Percentiles rank a stretch among this genome's conserved stretches.
Evolutionary conservation across 2,113 vertebrate species (phyloP).

Genomic region (Anguilla japonica): DNA sequence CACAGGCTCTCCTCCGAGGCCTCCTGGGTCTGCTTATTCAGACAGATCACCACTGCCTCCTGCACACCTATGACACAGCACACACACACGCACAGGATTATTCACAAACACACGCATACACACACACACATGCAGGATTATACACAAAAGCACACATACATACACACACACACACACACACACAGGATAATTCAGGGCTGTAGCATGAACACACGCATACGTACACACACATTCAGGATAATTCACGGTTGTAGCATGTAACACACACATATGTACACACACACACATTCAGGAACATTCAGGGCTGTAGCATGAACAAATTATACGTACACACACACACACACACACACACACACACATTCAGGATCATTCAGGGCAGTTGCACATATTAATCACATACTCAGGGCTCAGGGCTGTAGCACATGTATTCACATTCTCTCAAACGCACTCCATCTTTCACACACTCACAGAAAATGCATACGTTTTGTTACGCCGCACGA

Average conservation of each 20-base stretch:
- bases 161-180: neutral
- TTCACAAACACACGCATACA: neutral
- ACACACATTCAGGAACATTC: neutral
- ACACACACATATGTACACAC: neutral
- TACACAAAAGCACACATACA: neutral
- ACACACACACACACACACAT: neutral
- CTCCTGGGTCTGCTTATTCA: constrained; percentile 91
- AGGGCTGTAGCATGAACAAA: neutral
- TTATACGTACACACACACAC: neutral
- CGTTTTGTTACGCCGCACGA: neutral
- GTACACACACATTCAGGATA: neutral
- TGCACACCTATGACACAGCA: constrained; percentile 79
- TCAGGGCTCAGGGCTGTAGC: too few relatives aligned
- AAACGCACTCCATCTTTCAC: too few relatives aligned
- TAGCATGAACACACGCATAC: neutral
- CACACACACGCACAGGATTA: neutral
- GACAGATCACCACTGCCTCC: constrained; percentile 89
- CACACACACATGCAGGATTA: neutral
- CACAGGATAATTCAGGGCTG: neutral
- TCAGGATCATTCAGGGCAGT: neutral
- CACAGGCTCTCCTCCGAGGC: constrained; percentile 76
- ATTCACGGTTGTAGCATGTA: neutral
- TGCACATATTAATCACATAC: too few relatives aligned
- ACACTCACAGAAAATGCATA: constrained; percentile 15
- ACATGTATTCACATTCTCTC: too few relatives aligned